phyloP scores from a whole-genome alignment of 2,797 vertebrate species.

The Enteromius anoplus region DNA sequence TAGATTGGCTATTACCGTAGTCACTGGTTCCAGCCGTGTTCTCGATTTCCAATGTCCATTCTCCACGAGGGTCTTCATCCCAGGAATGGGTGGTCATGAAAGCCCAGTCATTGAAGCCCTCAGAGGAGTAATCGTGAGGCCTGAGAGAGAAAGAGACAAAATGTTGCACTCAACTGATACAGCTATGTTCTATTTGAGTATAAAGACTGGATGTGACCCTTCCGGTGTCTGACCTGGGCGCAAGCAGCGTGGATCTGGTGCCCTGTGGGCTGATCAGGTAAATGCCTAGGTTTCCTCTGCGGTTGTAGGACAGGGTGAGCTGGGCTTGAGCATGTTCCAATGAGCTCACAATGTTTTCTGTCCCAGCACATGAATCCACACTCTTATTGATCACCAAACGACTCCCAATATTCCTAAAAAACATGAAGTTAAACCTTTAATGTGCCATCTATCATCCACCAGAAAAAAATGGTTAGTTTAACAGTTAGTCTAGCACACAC shows the following conservation, averaged over 20 bases:
- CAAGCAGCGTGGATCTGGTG: slow-evolving; percentile 92
- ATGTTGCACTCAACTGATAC: background rate
- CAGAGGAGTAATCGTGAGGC: slow-evolving; percentile 93
- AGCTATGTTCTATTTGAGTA: background rate
- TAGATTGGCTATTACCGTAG: slow-evolving; percentile 70
- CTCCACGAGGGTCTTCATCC: slow-evolving; percentile 90
- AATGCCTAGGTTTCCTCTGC: slow-evolving; percentile 94
- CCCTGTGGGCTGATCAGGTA: slow-evolving; percentile 92
- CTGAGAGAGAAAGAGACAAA: slow-evolving; percentile 68
- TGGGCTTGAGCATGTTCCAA: slow-evolving; percentile 92
- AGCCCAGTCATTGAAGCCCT: slow-evolving; percentile 98
- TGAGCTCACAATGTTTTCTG: slow-evolving; percentile 82
- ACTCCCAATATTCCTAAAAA: slow-evolving; percentile 90
- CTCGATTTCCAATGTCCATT: slow-evolving; percentile 94
- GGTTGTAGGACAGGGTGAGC: slow-evolving; percentile 94
- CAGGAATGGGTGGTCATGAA: slow-evolving; percentile 99
- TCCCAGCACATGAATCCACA: slow-evolving; percentile 85
- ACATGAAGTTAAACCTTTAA: background rate
- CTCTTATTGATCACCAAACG: slow-evolving; percentile 84
- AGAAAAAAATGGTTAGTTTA: background rate
- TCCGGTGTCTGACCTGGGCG: slow-evolving; percentile 82
- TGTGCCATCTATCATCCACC: background rate
- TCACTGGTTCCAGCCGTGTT: slow-evolving; percentile 80
- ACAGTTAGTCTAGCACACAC: background rate
- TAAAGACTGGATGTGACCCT: background rate